Percentiles rank a stretch among this genome's conserved stretches.
These are phyloP conservation scores for Leptoteleia sp. DNA, from an alignment of 1,140 invertebrate species.

Conservation along the genomic window DNA sequence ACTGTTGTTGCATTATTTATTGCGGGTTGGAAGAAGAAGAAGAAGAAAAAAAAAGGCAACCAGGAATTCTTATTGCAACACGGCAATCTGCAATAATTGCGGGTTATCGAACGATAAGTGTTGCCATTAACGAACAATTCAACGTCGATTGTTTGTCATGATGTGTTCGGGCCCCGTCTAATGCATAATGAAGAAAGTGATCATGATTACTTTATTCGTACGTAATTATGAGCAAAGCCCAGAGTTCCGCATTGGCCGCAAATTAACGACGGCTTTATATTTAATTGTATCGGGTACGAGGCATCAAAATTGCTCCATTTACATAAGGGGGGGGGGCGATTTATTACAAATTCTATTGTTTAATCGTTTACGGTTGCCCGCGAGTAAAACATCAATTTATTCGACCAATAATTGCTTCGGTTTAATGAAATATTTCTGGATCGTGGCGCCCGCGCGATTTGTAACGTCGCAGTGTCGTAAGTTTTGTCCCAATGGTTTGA, in stretches of 20 bases:
- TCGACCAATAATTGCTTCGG: no score
- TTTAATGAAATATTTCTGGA: no score
- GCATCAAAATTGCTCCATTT: no score
- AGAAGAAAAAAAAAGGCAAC: no score
- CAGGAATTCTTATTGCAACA: constrained; percentile 65
- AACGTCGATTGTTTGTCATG: constrained; percentile 59
- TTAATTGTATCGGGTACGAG: constrained; percentile 3
- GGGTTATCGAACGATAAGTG: constrained; percentile 63
- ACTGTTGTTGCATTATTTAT: constrained; percentile 65
- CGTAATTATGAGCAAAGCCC: constrained; percentile 38
- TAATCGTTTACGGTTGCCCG: no score
- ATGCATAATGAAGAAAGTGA: constrained; percentile 53
- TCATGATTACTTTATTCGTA: constrained; percentile 54
- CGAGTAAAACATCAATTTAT: no score
- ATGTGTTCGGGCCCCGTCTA: constrained; percentile 29
- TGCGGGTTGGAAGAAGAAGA: constrained; percentile 40
- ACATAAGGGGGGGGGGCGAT: no score
- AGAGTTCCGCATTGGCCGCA: constrained; percentile 21
- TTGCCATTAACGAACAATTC: constrained; percentile 63
- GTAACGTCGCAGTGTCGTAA: no score
- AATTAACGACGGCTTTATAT: constrained; percentile 2
- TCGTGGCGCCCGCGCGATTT: no score
- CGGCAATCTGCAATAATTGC: constrained; percentile 63
- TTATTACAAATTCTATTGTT: no score
- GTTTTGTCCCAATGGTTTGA: no score